Evolutionary conservation across 2,888 invertebrate species (phyloP).

Genomic region (Halictus ligatus): DNA sequence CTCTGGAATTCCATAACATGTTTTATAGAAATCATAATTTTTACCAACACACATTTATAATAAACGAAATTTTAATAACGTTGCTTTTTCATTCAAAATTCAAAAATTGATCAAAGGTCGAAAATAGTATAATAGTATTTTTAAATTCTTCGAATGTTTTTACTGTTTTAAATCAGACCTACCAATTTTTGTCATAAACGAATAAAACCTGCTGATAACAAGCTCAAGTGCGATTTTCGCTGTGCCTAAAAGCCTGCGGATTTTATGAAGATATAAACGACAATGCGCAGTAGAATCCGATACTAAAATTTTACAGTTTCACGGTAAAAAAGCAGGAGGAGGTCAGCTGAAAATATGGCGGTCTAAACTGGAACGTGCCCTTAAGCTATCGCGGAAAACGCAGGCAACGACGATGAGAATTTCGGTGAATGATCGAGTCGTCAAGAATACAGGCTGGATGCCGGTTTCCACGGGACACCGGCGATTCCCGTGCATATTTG

Average conservation of each 20-base stretch:
- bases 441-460: conserved; percentile 17
- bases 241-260: background rate
- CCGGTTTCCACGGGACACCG: conserved; percentile 34
- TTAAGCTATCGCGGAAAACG: background rate
- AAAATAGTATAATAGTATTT: too few relatives aligned
- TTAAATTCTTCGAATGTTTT: too few relatives aligned
- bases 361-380: background rate
- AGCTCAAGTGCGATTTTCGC: background rate
- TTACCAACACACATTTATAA: background rate
- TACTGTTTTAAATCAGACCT: too few relatives aligned
- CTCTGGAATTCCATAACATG: background rate
- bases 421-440: conserved; percentile 15
- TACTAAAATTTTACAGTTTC: background rate
- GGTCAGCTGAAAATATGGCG: background rate
- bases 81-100: background rate
- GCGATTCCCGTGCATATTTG: conserved; percentile 28
- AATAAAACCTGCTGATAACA: background rate
- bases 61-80: background rate
- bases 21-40: background rate
- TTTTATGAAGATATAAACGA: background rate
- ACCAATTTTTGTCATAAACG: too few relatives aligned
- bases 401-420: background rate
- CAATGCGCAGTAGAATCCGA: background rate
- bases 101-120: too few relatives aligned
- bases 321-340: background rate